Percentiles rank a stretch among this genome's conserved stretches.
Evolutionary conservation across 2,113 vertebrate species (phyloP).

Genomic region (Protomyctophum bolini): DNA sequence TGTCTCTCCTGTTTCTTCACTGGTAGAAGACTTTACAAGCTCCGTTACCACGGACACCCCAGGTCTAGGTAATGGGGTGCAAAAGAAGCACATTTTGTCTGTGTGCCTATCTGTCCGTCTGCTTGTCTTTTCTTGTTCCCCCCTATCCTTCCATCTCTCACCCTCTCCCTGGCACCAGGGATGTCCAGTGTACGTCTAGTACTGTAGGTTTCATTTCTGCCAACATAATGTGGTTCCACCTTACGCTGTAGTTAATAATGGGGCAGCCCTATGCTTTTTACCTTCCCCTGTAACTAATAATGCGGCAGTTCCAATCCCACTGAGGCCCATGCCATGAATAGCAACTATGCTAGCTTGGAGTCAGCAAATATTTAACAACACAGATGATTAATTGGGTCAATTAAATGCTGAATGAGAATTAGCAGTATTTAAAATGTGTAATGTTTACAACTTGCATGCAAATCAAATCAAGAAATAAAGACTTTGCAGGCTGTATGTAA

Average conservation of each 20-base stretch:
- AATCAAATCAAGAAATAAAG: not conserved
- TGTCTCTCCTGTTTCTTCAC: constrained; percentile 65
- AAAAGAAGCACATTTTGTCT: constrained; percentile 45
- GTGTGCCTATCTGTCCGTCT: constrained; percentile 25
- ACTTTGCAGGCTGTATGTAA: not conserved
- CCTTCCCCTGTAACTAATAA: not conserved
- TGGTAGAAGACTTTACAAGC: constrained; percentile 86
- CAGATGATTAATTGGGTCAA: too few species aligned
- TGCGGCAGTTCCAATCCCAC: too few species aligned
- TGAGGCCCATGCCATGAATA: too few species aligned
- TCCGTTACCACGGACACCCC: constrained; percentile 84
- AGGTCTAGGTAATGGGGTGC: constrained; percentile 82
- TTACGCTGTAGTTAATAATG: too few species aligned
- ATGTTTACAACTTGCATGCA: not conserved
- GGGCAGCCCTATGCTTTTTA: constrained; percentile 45
- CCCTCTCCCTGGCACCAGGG: too few species aligned
- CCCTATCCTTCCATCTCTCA: not conserved
- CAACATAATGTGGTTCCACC: too few species aligned
- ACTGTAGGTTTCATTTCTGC: too few species aligned
- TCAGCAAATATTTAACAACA: too few species aligned
- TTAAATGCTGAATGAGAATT: too few species aligned
- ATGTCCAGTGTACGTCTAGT: too few species aligned
- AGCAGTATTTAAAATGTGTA: not conserved
- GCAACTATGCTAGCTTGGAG: too few species aligned
- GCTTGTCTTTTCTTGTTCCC: not conserved